Evolutionary conservation across 2,797 vertebrate genomes (phyloP).

Genomic region (Eidolon dupreanum): DNA sequence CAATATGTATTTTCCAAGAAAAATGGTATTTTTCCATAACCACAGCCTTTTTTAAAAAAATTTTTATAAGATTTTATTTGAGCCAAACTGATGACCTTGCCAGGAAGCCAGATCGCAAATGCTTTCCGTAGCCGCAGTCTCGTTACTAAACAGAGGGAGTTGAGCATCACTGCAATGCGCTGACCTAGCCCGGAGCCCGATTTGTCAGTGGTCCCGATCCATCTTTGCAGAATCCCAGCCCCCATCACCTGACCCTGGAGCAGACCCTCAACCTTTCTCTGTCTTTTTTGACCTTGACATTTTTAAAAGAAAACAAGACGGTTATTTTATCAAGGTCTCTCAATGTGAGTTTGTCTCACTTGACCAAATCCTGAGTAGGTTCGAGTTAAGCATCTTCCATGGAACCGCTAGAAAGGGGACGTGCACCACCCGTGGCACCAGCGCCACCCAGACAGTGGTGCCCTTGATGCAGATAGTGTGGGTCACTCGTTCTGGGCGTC

Average conservation of each 20-base stretch:
- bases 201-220: rapidly evolving
- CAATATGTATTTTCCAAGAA: too few relatives aligned
- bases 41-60: too few relatives aligned
- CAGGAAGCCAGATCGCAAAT: too few relatives aligned
- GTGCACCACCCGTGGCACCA: rapidly evolving
- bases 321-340: neutral
- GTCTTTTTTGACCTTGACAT: neutral
- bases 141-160: rapidly evolving
- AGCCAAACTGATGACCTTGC: too few relatives aligned
- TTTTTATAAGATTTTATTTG: too few relatives aligned
- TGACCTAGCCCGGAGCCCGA: rapidly evolving
- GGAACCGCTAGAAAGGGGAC: rapidly evolving
- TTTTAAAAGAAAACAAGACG: neutral
- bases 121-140: neutral
- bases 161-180: rapidly evolving
- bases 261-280: neutral
- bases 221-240: rapidly evolving
- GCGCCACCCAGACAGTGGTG: rapidly evolving
- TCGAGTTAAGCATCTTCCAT: neutral
- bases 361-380: neutral
- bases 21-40: too few relatives aligned
- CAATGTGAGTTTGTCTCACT: neutral
- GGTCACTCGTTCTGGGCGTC: too few relatives aligned
- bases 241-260: neutral
- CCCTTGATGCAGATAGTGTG: rapidly evolving